A percentile compares a stretch with the other conserved stretches of the same genome.
These are phyloP conservation scores for Cryptocephalus moraei DNA, from an alignment of 2,888 invertebrate genomes.

Conservation along the genomic window DNA sequence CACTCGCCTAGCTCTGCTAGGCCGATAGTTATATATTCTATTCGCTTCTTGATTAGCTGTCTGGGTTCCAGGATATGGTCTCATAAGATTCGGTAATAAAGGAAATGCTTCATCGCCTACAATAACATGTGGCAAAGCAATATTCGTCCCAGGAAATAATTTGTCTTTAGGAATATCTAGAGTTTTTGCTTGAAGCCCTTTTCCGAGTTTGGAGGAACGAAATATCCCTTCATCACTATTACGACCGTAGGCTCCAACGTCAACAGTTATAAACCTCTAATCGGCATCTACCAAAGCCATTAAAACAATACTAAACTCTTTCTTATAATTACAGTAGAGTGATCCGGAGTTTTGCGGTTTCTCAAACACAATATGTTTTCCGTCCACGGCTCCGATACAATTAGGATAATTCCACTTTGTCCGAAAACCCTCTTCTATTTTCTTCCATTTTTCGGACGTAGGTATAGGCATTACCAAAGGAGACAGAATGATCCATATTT, in stretches of 20 bases:
- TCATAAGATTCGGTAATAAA: slow-evolving; percentile 9
- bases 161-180: slow-evolving; percentile 9
- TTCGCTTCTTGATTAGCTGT: slow-evolving; percentile 5
- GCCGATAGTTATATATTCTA: slow-evolving; percentile 13
- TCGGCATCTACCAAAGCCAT: slow-evolving; percentile 12
- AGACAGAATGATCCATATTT: slow-evolving; percentile 8
- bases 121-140: slow-evolving; percentile 11
- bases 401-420: no score
- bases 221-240: slow-evolving; percentile 14
- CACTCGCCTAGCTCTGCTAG: slow-evolving; percentile 9
- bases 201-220: slow-evolving; percentile 7
- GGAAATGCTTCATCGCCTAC: slow-evolving; percentile 12
- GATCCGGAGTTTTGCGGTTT: slow-evolving; percentile 12
- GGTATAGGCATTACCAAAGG: slow-evolving; percentile 12
- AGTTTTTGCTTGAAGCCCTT: slow-evolving; percentile 3
- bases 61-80: slow-evolving; percentile 13
- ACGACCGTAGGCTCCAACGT: slow-evolving; percentile 12
- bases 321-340: slow-evolving; percentile 7
- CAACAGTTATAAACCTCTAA: slow-evolving; percentile 11
- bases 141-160: slow-evolving; percentile 6
- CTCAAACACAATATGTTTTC: slow-evolving; percentile 11
- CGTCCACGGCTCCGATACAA: no score
- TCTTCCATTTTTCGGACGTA: slow-evolving; percentile 9
- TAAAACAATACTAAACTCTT: slow-evolving; percentile 13
- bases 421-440: slow-evolving; percentile 8